These are phyloP conservation scores for Meda fulgida DNA, from an alignment of 2,797 vertebrate genomes.

Conservation along the genomic window DNA sequence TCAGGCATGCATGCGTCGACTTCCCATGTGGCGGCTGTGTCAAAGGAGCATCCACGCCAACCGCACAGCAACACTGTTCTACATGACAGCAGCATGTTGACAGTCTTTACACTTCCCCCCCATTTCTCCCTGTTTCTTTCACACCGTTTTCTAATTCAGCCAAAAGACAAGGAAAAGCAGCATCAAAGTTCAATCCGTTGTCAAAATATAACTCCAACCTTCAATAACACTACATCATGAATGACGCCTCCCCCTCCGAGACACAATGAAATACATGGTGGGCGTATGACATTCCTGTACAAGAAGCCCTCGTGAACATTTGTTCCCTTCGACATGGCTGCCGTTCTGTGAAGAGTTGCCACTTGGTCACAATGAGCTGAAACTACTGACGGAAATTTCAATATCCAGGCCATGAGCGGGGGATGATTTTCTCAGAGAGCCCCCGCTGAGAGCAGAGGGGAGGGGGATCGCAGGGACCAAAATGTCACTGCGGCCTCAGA, in stretches of 20 bases:
- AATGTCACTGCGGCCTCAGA: conserved; percentile 71
- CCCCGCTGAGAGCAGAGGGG: conserved; percentile 54
- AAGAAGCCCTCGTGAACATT: conserved; percentile 68
- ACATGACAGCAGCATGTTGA: conserved; percentile 57
- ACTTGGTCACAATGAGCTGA: conserved; percentile 38
- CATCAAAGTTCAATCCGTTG: conserved; percentile 45
- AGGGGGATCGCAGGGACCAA: conserved; percentile 59
- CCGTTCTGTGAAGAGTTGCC: conserved; percentile 57
- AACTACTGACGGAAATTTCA: conserved; percentile 58
- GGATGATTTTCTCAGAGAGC: conserved; percentile 55
- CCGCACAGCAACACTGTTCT: conserved; percentile 42
- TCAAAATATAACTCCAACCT: conserved; percentile 40
- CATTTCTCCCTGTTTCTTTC: conserved; percentile 12
- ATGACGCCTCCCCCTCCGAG: conserved; percentile 4
- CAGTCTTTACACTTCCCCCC: conserved; percentile 38
- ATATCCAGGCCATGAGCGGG: conserved; percentile 47
- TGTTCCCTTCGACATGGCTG: conserved; percentile 66
- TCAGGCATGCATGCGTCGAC: conserved; percentile 25
- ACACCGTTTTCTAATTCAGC: conserved; percentile 22
- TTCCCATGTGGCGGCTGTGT: conserved; percentile 37
- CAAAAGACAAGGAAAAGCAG: conserved; percentile 28
- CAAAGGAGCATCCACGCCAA: conserved; percentile 41
- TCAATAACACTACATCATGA: conserved; percentile 27
- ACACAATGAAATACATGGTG: conserved; percentile 14
- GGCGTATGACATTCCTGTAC: conserved; percentile 16